Conservation (phyloP, 2,888 invertebrate genomes). For the Sphaeridia pumilis region DNA sequence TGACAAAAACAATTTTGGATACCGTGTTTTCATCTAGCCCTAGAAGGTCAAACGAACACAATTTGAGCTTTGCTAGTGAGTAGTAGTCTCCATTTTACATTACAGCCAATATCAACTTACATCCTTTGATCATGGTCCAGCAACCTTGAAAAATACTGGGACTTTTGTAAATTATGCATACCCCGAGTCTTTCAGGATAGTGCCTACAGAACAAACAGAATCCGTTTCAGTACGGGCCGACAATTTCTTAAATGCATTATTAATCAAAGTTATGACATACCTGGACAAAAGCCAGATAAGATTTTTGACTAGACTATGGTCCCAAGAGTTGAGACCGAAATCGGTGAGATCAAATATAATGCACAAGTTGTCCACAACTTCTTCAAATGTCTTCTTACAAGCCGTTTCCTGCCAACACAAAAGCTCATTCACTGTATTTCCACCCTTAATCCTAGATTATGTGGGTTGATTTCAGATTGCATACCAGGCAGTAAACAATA, state of each 20-base stretch:
- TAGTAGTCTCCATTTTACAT: neutral
- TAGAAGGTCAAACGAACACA: constrained; percentile 7
- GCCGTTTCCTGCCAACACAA: constrained; percentile 53
- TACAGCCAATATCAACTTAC: constrained; percentile 37
- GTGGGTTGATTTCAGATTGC: constrained; percentile 35
- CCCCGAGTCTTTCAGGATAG: constrained; percentile 64
- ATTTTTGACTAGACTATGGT: constrained; percentile 54
- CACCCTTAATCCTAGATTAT: neutral
- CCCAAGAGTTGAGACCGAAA: constrained; percentile 47
- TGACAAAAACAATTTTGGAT: constrained; percentile 60
- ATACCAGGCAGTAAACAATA: constrained; percentile 61
- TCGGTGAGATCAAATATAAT: constrained; percentile 65
- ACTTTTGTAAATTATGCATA: constrained; percentile 62
- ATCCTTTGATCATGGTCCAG: constrained; percentile 63
- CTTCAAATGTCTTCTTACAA: constrained; percentile 64
- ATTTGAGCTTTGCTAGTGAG: neutral
- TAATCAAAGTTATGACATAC: neutral
- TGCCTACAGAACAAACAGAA: constrained; percentile 60
- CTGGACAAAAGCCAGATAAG: constrained; percentile 44
- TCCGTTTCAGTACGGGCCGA: neutral
- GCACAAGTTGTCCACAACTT: constrained; percentile 64
- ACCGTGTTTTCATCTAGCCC: constrained; percentile 65
- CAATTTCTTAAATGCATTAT: neutral
- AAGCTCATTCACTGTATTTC: neutral
- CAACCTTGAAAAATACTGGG: constrained; percentile 52